These are phyloP conservation scores for Porites lutea DNA, from an alignment of 64 coral and sea anemone genomes.

Conservation along the genomic window DNA sequence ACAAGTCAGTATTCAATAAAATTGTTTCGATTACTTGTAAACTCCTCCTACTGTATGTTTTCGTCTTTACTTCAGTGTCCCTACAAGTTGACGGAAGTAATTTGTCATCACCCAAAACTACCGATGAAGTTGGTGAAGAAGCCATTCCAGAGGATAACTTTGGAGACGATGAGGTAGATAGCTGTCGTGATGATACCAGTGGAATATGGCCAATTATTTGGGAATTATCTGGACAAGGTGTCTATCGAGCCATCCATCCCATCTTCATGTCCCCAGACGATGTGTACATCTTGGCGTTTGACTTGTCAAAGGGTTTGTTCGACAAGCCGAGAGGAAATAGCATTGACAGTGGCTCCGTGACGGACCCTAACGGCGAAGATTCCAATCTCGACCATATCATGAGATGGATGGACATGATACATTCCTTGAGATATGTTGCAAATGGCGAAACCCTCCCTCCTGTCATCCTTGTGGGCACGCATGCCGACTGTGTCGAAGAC, in stretches of 20 bases:
- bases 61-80: neutral
- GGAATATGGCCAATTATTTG: neutral
- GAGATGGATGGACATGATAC: neutral
- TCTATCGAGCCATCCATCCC: conserved; percentile 4
- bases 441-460: neutral
- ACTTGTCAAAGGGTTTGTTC: neutral
- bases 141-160: neutral
- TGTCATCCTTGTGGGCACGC: neutral
- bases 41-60: neutral
- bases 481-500: neutral
- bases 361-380: neutral
- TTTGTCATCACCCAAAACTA: neutral
- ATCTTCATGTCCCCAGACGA: neutral
- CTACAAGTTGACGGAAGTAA: neutral
- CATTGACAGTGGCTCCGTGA: neutral
- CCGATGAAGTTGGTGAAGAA: neutral
- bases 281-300: conserved; percentile 6
- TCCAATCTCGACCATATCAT: neutral
- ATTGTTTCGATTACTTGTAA: neutral
- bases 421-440: neutral
- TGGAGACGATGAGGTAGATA: neutral
- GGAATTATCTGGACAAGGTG: neutral
- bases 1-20: neutral
- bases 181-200: neutral
- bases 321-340: neutral